Conservation (phyloP, 1,140 invertebrate species). For the Sesamia nonagrioides region DNA sequence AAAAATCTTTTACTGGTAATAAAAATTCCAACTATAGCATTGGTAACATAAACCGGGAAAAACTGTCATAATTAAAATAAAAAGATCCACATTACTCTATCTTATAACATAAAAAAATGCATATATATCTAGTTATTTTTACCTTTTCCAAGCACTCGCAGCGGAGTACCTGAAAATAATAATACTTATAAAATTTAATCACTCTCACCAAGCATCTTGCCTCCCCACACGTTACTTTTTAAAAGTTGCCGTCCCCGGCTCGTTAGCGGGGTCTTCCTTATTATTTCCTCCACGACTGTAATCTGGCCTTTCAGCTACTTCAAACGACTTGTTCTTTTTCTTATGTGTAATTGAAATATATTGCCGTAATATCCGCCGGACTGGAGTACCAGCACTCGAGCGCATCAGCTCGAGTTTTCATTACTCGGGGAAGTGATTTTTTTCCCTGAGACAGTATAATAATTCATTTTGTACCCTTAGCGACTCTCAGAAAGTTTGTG, state of each 20-base stretch:
- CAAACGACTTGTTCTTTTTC: conserved; percentile 87
- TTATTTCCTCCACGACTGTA: conserved; percentile 82
- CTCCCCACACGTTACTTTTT: conserved; percentile 73
- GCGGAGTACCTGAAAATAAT: conserved; percentile 51
- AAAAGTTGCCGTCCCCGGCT: conserved; percentile 77
- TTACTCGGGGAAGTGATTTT: conserved; percentile 84
- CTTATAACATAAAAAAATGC: conserved; percentile 21
- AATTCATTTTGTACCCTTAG: conserved; percentile 81
- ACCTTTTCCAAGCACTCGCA: conserved; percentile 25
- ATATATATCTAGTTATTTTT: conserved; percentile 30
- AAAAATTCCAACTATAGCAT: conserved; percentile 9
- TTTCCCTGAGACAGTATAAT: conserved; percentile 82
- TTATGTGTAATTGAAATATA: conserved; percentile 87
- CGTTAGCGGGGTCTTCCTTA: conserved; percentile 81
- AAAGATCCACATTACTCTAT: conserved; percentile 16
- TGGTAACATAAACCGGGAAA: not conserved
- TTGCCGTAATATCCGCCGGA: conserved; percentile 86
- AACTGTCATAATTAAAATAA: not conserved
- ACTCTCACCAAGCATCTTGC: conserved; percentile 60
- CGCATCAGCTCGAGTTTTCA: conserved; percentile 84
- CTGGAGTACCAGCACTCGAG: conserved; percentile 78
- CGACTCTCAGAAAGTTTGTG: conserved; percentile 70
- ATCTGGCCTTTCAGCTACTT: conserved; percentile 85
- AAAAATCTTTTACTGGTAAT: conserved; percentile 6
- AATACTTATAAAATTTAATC: conserved; percentile 64